phyloP scores from a whole-genome alignment of 2,888 invertebrate genomes.

The Acanthosepion lycidas region DNA sequence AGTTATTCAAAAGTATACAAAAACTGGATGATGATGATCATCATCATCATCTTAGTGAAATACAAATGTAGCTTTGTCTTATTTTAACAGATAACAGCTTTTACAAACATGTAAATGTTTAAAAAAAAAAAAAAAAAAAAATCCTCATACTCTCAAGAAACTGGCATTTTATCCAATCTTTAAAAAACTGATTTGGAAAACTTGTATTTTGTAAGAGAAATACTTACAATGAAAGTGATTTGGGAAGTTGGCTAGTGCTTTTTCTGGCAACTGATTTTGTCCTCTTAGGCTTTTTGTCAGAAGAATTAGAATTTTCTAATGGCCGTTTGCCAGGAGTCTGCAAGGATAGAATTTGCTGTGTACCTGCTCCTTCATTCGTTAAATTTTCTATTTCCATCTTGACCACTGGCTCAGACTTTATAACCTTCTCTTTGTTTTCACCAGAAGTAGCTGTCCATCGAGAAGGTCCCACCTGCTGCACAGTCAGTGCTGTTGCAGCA shows the following conservation, averaged over 20 bases:
- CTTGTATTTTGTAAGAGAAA: background rate
- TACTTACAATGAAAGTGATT: slow-evolving; percentile 38
- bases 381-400: slow-evolving; percentile 10
- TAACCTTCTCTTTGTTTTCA: slow-evolving; percentile 8
- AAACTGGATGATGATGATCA: too few species aligned
- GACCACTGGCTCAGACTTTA: background rate
- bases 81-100: too few species aligned
- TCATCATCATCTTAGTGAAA: too few species aligned
- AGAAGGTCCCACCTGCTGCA: background rate
- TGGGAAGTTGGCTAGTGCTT: slow-evolving; percentile 60
- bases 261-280: slow-evolving; percentile 63
- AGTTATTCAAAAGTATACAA: too few species aligned
- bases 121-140: too few species aligned
- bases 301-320: background rate
- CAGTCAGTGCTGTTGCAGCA: slow-evolving; percentile 17
- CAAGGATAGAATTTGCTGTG: background rate
- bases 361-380: background rate
- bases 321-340: background rate
- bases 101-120: too few species aligned
- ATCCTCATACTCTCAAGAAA: too few species aligned
- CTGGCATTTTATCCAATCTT: too few species aligned
- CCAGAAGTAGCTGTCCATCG: background rate
- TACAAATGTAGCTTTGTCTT: too few species aligned
- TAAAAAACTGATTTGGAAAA: too few species aligned
- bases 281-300: slow-evolving; percentile 50